A percentile compares a stretch with the other conserved stretches of the same genome.
Evolutionary conservation across 2,888 invertebrate species (phyloP).

Genomic region (Parapristionchus giblindavisi): DNA sequence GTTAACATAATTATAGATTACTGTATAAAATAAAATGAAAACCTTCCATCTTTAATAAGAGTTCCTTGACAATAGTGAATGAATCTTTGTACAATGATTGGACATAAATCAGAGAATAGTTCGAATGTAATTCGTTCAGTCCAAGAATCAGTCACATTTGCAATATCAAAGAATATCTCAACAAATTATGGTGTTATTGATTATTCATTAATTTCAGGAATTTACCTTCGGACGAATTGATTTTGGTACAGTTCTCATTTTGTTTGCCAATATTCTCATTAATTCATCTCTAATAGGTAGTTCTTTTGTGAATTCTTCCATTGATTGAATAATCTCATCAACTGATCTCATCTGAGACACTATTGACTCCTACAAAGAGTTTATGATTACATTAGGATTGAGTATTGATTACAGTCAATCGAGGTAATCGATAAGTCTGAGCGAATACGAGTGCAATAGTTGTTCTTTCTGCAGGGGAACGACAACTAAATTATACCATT

Average conservation of each 20-base stretch:
- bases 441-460: slow-evolving; percentile 16
- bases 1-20: not conserved
- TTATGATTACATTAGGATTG: not conserved
- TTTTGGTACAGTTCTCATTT: not conserved
- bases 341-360: slow-evolving; percentile 19
- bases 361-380: slow-evolving; percentile 2
- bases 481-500: too few species aligned
- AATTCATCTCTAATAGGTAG: not conserved
- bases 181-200: not conserved
- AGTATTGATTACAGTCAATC: slow-evolving; percentile 5
- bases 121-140: slow-evolving; percentile 29
- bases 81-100: slow-evolving; percentile 13
- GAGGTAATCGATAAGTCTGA: slow-evolving; percentile 16
- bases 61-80: slow-evolving; percentile 18
- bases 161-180: slow-evolving; percentile 21
- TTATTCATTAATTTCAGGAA: not conserved
- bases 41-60: slow-evolving; percentile 22
- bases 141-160: not conserved
- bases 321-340: not conserved
- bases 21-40: too few species aligned
- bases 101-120: slow-evolving; percentile 29
- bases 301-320: slow-evolving; percentile 5
- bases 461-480: too few species aligned
- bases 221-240: not conserved
- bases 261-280: not conserved